Evolutionary conservation across 1,140 invertebrate species (phyloP), one percentile per base, ranked within the genome.

Genomic region (Hylyphantes graminicola): DNA sequence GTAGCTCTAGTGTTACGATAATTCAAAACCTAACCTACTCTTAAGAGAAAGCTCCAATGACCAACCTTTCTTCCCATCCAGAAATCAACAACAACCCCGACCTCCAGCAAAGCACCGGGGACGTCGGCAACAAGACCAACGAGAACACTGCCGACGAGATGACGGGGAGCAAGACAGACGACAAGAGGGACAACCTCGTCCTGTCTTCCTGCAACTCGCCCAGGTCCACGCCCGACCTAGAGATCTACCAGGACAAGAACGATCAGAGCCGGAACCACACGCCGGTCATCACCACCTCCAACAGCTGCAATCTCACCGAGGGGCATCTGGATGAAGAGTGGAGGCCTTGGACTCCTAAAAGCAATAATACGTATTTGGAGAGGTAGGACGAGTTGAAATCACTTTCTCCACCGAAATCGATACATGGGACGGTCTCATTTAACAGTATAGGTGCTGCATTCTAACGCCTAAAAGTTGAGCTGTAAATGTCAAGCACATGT

Each of bases 31-130:
- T n/a, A n/a, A n/a, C n/a, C n/a, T n/a, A n/a, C n/a, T n/a, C n/a
- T n/a, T 35, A 59, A 59, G 12, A 5, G 7, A 3, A 13, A 57
- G 55, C 15, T 57, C 15, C 12, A 59, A 59, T 59, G n/a, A 9
- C 57, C 12, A 59, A 7, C 11, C n/a, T 7, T 12, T 55, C 3
- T 15, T 59, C 19, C 50, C 13, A 50, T 57, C 4, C 65, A 85
- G 82, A 85, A 77, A 85, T 85, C n/a, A 85, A 85, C 48, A 85
- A 85, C 35, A 85, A 85, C 35, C 82, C 82, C 4, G 80, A 70
- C 13, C 35, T 85, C 17, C 67, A 65, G 2, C 79, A 82, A 73
- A 74, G 9, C 21, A 64, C 10, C 48, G 74, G 65, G 17, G 70
- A 74, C 19, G 70, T 5, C 7, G 21, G 21, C 0, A 10, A 21